Conservation (phyloP, 2,888 invertebrate species). For the Dryadula phaetusa region DNA sequence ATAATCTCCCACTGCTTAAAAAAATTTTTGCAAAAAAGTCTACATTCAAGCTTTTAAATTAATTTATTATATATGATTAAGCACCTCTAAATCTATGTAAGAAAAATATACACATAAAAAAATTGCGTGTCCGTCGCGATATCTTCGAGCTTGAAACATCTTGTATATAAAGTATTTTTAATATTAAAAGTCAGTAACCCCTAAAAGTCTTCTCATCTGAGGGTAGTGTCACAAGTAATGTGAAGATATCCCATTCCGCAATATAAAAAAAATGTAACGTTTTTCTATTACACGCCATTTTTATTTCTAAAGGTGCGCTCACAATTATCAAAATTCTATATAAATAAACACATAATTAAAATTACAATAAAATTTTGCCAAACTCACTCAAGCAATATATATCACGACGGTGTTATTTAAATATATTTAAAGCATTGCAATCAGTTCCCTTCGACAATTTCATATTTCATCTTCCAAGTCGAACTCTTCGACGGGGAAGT, state of each 20-base stretch:
- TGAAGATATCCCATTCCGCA: too few relatives aligned
- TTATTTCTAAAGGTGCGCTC: too few relatives aligned
- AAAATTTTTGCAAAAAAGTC: background rate
- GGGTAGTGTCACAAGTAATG: too few relatives aligned
- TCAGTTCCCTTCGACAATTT: slow-evolving; percentile 46
- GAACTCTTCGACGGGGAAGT: slow-evolving; percentile 94
- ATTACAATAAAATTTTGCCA: too few relatives aligned
- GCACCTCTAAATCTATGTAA: slow-evolving; percentile 19
- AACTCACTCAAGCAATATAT: background rate
- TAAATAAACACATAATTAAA: too few relatives aligned
- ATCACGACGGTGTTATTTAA: slow-evolving; percentile 5
- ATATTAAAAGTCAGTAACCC: too few relatives aligned
- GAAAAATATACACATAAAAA: slow-evolving; percentile 20
- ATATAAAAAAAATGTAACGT: too few relatives aligned
- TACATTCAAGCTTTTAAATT: background rate
- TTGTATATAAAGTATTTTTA: too few relatives aligned
- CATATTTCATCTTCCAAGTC: slow-evolving; percentile 91
- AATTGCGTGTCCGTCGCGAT: slow-evolving; percentile 22
- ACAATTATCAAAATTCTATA: too few relatives aligned
- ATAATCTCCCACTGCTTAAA: too few relatives aligned
- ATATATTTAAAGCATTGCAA: slow-evolving; percentile 28
- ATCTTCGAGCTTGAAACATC: background rate
- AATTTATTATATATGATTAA: slow-evolving; percentile 29
- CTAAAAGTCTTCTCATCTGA: too few relatives aligned
- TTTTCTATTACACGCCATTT: too few relatives aligned